Conservation (phyloP, 2,797 vertebrate species). For the Enteromius trimaculatus region DNA sequence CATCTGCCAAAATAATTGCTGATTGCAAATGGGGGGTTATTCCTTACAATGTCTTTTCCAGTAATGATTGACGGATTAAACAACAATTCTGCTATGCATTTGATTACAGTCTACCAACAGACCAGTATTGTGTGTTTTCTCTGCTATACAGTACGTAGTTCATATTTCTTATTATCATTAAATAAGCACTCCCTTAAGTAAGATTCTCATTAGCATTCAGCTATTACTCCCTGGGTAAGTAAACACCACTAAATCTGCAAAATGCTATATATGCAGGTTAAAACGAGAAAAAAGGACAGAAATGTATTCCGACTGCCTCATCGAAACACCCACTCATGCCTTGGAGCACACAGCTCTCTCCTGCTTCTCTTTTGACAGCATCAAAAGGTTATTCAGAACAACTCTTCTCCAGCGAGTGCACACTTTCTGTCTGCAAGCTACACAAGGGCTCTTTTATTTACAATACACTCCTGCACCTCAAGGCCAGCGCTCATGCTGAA, state of each 20-base stretch:
- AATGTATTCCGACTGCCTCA: slow-evolving; percentile 53
- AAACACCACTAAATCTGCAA: slow-evolving; percentile 27
- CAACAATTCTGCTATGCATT: neutral
- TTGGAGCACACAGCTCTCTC: slow-evolving; percentile 56
- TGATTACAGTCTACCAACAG: slow-evolving; percentile 65
- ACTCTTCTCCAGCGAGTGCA: slow-evolving; percentile 49
- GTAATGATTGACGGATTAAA: neutral
- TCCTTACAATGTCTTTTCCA: neutral
- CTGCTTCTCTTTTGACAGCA: slow-evolving; percentile 61
- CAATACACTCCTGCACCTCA: slow-evolving; percentile 46
- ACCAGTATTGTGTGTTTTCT: slow-evolving; percentile 66
- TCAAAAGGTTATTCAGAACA: slow-evolving; percentile 64
- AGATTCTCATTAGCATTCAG: slow-evolving; percentile 18
- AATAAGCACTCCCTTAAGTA: neutral
- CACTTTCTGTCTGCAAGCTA: slow-evolving; percentile 56
- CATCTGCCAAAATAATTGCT: neutral
- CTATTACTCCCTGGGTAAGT: neutral
- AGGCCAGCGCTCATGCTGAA: slow-evolving; percentile 23
- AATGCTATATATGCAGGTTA: slow-evolving; percentile 31
- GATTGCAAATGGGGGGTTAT: neutral
- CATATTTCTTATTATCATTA: neutral
- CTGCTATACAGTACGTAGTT: neutral
- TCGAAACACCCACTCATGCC: slow-evolving; percentile 57
- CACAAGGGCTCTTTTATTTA: slow-evolving; percentile 55
- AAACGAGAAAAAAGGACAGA: slow-evolving; percentile 56